phyloP scores from a whole-genome alignment of 2,797 vertebrate genomes.

The Sebastes goodei region DNA sequence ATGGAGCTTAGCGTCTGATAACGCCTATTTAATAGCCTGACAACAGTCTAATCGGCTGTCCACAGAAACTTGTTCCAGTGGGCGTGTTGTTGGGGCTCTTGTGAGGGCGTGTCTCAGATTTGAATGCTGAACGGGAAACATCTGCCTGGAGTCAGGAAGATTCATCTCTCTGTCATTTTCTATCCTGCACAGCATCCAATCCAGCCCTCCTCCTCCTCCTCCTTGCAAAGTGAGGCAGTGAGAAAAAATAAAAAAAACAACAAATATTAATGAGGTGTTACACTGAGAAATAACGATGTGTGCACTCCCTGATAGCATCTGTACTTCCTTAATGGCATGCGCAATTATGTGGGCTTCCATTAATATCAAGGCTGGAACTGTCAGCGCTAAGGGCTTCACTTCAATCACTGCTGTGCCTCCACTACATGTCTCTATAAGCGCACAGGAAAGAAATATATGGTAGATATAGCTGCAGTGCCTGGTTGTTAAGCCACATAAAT shows the following conservation, averaged over 20 bases:
- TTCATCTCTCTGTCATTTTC: slow-evolving; percentile 85
- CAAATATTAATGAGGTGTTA: slow-evolving; percentile 90
- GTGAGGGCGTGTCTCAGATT: slow-evolving; percentile 61
- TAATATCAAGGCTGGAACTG: slow-evolving; percentile 76
- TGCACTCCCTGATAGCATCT: slow-evolving; percentile 86
- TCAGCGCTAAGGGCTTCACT: slow-evolving; percentile 70
- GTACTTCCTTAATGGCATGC: slow-evolving; percentile 88
- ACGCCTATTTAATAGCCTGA: too few relatives aligned
- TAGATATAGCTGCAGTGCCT: slow-evolving; percentile 40
- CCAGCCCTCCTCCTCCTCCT: slow-evolving; percentile 56
- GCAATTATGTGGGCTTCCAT: slow-evolving; percentile 87
- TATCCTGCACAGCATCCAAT: slow-evolving; percentile 67
- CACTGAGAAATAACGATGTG: slow-evolving; percentile 83
- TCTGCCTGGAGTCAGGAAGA: slow-evolving; percentile 78
- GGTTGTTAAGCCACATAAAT: slow-evolving; percentile 54
- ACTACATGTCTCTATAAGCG: slow-evolving; percentile 31
- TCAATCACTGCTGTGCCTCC: slow-evolving; percentile 61
- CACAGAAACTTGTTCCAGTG: slow-evolving; percentile 3
- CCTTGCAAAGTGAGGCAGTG: slow-evolving; percentile 50
- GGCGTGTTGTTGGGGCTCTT: not conserved
- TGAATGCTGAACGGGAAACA: slow-evolving; percentile 73
- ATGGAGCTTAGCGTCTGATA: too few relatives aligned
- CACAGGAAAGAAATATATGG: slow-evolving; percentile 45
- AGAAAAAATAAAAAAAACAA: slow-evolving; percentile 71
- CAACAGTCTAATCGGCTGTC: too few relatives aligned